Base-by-base conservation (phyloP, 2,113 vertebrate species). In the Cebus imitator region DNA sequence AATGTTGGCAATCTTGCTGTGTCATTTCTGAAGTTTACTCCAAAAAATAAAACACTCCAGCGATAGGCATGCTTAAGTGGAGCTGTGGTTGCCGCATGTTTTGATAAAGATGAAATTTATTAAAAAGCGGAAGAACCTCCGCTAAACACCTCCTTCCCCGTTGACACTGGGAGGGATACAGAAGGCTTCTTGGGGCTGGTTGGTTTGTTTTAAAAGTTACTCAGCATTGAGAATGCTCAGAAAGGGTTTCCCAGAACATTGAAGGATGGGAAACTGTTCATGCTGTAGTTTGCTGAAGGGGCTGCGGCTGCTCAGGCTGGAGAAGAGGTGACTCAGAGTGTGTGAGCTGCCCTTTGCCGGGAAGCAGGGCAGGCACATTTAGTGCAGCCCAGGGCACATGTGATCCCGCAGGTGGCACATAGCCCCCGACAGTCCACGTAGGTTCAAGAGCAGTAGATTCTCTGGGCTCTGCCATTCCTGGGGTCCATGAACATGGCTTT, bases 21-120 rank as follows among this genome's bases (percentile, higher is more conserved):
- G 20, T 84, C 78, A 58, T 68, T 80, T 94, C 70, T 96, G 87
- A 94, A 93, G 66, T 68, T 43, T 35, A 30, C 35, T 87, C 45
- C 70, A 21, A 37, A 75, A 55, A 61, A 21, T 2, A 10, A 82
- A 78, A 48, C 50, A 37, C 23, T 32, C 12, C 12, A 30, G 25
- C 37, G 35, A 45, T 52, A 45, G 32, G 8, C 81, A 12, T 27
- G 20, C 75, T 76, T 57, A 80, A 87, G 48, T 25, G 52, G 37
- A 81, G 27, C 55, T 48, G 45, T 48, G 82, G 25, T 37, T 23
- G 48, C 5, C 68, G 37, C 11, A 7, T 84, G 93, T 87, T 55
- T 83, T 73, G 27, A 73, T 66, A 81, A 80, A 70, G 5, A 40
- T 7, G 57, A 43, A 89, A 20, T 75, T 45, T 45, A 45, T 55